These are phyloP conservation scores for Neodiprion lecontei DNA, from an alignment of 1,140 invertebrate species.

Conservation along the genomic window DNA sequence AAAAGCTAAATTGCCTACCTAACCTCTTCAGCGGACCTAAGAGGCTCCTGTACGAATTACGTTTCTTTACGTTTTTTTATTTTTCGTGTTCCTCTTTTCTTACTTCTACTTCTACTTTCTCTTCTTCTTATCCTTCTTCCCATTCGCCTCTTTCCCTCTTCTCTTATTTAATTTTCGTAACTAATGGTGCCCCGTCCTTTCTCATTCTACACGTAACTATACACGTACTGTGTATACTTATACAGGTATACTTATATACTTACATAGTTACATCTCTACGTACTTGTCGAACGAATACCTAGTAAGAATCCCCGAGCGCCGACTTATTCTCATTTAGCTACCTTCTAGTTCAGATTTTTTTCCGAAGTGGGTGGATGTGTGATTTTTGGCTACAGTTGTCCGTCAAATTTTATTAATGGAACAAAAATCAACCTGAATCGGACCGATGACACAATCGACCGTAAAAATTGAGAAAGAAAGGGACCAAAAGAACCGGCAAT, in stretches of 20 bases:
- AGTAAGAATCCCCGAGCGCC: too few relatives aligned
- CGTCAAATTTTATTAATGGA: too few relatives aligned
- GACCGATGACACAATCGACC: too few relatives aligned
- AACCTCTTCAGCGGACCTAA: constrained; percentile 14
- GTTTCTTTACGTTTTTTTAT: constrained; percentile 19
- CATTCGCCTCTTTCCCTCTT: constrained; percentile 7
- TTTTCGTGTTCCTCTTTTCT: constrained; percentile 12
- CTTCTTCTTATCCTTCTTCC: constrained; percentile 10
- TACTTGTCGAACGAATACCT: too few relatives aligned
- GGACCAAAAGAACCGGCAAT: too few relatives aligned
- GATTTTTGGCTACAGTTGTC: too few relatives aligned
- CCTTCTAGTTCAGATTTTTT: too few relatives aligned
- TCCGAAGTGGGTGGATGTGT: too few relatives aligned
- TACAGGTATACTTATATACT: not conserved
- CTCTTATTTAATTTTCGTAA: not conserved
- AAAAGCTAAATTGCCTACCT: constrained; percentile 33
- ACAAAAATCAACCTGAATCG: too few relatives aligned
- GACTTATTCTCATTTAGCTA: too few relatives aligned
- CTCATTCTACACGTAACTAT: not conserved
- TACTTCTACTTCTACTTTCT: not conserved
- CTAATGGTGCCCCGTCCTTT: not conserved
- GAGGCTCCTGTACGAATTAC: constrained; percentile 31
- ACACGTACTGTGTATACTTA: not conserved
- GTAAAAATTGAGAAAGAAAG: too few relatives aligned
- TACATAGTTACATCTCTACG: too few relatives aligned